These are phyloP conservation scores for Hylaea fasciaria DNA, from an alignment of 2,888 invertebrate species.

Conservation along the genomic window DNA sequence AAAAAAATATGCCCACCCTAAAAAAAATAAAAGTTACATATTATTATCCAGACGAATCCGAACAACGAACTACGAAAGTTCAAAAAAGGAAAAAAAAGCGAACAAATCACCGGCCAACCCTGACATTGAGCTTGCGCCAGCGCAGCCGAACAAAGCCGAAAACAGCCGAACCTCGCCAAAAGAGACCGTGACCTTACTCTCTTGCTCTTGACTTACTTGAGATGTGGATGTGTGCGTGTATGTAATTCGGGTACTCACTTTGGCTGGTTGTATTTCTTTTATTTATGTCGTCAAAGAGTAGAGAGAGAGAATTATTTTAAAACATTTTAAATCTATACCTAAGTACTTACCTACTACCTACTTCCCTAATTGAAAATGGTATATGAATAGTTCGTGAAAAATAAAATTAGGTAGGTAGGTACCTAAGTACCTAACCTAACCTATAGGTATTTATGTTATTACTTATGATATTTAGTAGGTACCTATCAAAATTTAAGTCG, in stretches of 20 bases:
- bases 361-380: no score
- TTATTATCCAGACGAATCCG: constrained; percentile 16
- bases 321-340: no score
- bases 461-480: no score
- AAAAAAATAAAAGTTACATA: no score
- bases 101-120: constrained; percentile 60
- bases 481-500: no score
- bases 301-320: background rate
- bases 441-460: no score
- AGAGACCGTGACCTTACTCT: constrained; percentile 78
- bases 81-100: constrained; percentile 43
- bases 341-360: no score
- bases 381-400: no score
- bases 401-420: no score
- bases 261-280: constrained; percentile 51
- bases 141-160: constrained; percentile 68
- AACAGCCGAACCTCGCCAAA: constrained; percentile 61
- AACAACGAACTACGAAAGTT: constrained; percentile 40
- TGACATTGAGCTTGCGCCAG: constrained; percentile 55
- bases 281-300: constrained; percentile 59
- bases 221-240: constrained; percentile 52
- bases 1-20: constrained; percentile 12
- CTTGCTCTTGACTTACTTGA: constrained; percentile 65
- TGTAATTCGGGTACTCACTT: constrained; percentile 74
- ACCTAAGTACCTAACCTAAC: no score